Evolutionary conservation across 2,797 vertebrate species (phyloP).

Genomic region (Sebastiscus albofasciatus): DNA sequence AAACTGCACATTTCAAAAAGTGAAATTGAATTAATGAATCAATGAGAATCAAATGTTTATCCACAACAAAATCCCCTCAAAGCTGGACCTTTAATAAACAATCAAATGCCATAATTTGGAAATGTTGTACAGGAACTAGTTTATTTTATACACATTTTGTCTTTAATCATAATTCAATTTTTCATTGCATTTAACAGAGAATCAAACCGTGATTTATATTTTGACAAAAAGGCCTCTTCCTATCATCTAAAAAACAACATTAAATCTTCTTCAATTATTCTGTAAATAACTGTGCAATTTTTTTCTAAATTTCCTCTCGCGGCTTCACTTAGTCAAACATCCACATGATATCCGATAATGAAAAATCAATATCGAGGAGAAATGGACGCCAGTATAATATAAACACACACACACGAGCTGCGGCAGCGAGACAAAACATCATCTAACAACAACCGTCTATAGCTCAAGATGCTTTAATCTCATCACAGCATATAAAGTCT

Average conservation of each 20-base stretch:
- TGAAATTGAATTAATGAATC: background rate
- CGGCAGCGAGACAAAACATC: conserved; percentile 6
- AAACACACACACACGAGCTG: background rate
- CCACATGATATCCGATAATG: conserved; percentile 43
- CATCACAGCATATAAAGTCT: background rate
- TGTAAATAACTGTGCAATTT: background rate
- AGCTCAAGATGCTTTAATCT: background rate
- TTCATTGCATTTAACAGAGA: background rate
- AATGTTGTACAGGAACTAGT: background rate
- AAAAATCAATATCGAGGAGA: conserved; percentile 53
- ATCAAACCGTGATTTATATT: background rate
- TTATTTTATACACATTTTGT: background rate
- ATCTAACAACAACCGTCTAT: background rate
- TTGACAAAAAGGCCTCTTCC: background rate
- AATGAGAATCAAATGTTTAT: background rate
- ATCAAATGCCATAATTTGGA: background rate
- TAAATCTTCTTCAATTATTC: background rate
- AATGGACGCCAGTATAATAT: conserved; percentile 14
- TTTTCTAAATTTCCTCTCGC: background rate
- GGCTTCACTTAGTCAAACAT: conserved; percentile 18
- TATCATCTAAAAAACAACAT: background rate
- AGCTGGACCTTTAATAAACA: background rate
- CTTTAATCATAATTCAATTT: background rate
- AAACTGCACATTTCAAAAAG: background rate
- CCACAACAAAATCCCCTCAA: background rate